A percentile compares a stretch with the other conserved stretches of the same genome.
These are phyloP conservation scores for Cephalopterus ornatus DNA, from an alignment of 2,113 vertebrate genomes.

Conservation along the genomic window DNA sequence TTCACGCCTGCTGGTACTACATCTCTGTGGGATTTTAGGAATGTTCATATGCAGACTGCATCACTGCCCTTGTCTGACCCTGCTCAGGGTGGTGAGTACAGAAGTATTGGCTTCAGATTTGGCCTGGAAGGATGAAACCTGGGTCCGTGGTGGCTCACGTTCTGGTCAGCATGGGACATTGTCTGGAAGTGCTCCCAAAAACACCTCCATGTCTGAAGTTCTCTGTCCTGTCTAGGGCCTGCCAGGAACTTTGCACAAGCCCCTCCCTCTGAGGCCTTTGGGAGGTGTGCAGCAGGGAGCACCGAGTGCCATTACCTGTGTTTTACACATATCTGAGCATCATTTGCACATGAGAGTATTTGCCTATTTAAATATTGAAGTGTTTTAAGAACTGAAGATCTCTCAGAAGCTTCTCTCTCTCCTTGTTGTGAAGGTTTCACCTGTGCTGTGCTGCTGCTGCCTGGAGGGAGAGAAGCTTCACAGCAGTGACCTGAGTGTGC, in stretches of 20 bases:
- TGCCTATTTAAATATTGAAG: background rate
- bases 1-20: background rate
- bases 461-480: background rate
- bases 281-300: background rate
- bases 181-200: background rate
- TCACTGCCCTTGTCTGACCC: background rate
- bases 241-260: background rate
- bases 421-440: background rate
- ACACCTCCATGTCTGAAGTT: background rate
- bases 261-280: accelerated
- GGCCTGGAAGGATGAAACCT: background rate
- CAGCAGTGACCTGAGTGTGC: background rate
- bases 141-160: accelerated
- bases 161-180: accelerated
- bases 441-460: background rate
- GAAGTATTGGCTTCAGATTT: background rate
- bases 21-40: background rate
- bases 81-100: accelerated
- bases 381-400: background rate
- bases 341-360: background rate
- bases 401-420: background rate
- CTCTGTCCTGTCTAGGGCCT: background rate
- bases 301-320: background rate
- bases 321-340: background rate
- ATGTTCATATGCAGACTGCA: background rate